Conservation (phyloP, 2,888 invertebrate genomes). For the Strigamia crassipes region DNA sequence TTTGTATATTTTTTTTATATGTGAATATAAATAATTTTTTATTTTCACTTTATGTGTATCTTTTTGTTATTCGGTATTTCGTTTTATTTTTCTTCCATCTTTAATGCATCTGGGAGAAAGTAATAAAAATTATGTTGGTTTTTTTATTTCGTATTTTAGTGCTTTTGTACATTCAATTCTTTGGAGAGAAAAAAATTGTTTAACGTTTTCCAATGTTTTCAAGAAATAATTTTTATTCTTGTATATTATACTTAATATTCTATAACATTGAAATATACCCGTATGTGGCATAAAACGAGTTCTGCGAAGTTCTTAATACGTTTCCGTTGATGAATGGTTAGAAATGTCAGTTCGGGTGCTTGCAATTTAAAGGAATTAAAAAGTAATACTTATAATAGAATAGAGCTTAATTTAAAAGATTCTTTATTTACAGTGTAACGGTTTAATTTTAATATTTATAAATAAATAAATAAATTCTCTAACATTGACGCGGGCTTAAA, state of each 20-base stretch:
- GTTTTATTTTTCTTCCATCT: background rate
- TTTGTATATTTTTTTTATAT: background rate
- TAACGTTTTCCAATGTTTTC: slow-evolving; percentile 20
- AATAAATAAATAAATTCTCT: background rate
- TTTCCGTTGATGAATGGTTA: background rate
- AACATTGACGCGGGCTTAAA: background rate
- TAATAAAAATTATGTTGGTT: slow-evolving; percentile 22
- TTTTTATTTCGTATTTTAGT: slow-evolving; percentile 25
- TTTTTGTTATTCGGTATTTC: background rate
- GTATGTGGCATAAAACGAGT: no score
- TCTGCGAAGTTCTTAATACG: no score
- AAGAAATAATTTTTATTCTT: background rate
- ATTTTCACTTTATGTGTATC: background rate
- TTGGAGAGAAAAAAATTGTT: background rate
- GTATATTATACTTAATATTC: background rate
- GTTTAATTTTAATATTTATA: background rate
- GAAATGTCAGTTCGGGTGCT: background rate
- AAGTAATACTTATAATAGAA: background rate
- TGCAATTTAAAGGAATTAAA: background rate
- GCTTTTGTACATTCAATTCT: background rate
- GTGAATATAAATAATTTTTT: background rate
- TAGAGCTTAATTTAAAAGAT: background rate
- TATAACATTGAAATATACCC: no score
- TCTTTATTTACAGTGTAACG: background rate
- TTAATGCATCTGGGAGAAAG: background rate